Evolutionary conservation across 35 echinoderm and acorn worm genomes (phyloP).

Genomic region (Apostichopus japonicus): DNA sequence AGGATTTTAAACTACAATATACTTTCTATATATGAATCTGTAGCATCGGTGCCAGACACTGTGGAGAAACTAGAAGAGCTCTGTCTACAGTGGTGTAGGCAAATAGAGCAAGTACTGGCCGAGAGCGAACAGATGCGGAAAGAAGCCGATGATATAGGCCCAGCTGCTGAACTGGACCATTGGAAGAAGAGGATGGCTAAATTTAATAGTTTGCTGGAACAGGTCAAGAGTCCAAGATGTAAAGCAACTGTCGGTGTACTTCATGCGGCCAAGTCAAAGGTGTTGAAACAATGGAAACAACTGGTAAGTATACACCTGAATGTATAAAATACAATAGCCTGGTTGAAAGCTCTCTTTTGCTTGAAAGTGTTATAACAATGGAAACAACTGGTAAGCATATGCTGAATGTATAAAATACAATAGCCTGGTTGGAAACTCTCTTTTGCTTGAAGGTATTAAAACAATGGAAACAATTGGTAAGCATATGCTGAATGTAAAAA

Average conservation of each 20-base stretch:
- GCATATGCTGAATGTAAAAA: background rate
- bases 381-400: slow-evolving; percentile 85
- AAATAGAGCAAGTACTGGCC: slow-evolving; percentile 97
- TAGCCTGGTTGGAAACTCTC: no score
- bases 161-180: slow-evolving; percentile 96
- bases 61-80: slow-evolving; percentile 97
- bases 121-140: slow-evolving; percentile 99
- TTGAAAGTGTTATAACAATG: slow-evolving; percentile 88
- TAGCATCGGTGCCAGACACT: slow-evolving; percentile 91
- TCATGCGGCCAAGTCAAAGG: slow-evolving; percentile 95
- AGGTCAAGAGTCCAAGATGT: slow-evolving; percentile 96
- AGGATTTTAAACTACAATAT: background rate
- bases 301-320: slow-evolving; percentile 58
- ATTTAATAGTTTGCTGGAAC: slow-evolving; percentile 98
- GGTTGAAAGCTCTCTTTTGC: no score
- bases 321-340: background rate
- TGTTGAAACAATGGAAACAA: slow-evolving; percentile 96
- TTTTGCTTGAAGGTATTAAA: slow-evolving; percentile 70
- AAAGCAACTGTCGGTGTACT: slow-evolving; percentile 96
- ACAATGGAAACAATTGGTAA: slow-evolving; percentile 97
- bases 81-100: slow-evolving; percentile 87
- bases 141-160: slow-evolving; percentile 98
- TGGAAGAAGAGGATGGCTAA: slow-evolving; percentile 99
- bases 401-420: background rate
- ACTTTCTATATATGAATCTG: background rate